Base-by-base conservation (phyloP, 1,140 invertebrate species). In the Apis cerana region DNA sequence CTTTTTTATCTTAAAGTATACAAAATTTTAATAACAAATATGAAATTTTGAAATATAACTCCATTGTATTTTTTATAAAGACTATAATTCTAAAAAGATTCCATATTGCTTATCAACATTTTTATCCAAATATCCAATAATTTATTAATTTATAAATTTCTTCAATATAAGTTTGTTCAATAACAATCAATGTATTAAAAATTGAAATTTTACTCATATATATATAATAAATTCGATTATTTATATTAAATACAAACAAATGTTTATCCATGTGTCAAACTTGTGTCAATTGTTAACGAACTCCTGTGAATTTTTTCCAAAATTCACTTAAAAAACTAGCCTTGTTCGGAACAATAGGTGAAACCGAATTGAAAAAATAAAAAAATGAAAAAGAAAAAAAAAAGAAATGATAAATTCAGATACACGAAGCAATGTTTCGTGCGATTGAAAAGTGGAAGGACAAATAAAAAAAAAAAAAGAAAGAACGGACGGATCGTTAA, bases 211-310 rank as follows among this genome's bases (percentile, higher is more conserved):
- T 2, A 33, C 1, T 33, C 33, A 33, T 33, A 33, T 33, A 33
- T 33, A 33, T 33, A 10, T 0, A 13, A 5, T 8, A 27, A 15
- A 9, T 15, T 62, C n/a, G 1, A 62, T 15, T 15, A 61, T n/a
- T n/a, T n/a, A 21, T 0, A 10, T 3, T 4, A 33, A 33, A 33
- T 33, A 33, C 3, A 33, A 61, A 43, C 61, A 11, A 33, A 65
- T 65, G n/a, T 54, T n/a, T 61, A 11, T 1, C 52, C 48, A 43
- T 7, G 19, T 33, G 61, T 65, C 27, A 65, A 52, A 76, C 65
- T 33, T 23, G 61, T 33, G 43, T 65, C 21, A 76, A 76, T 65
- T 76, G 65, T 43, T 65, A 76, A 48, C 72, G 59, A 75, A 65
- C 27, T 15, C 19, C 50, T 52, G 21, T 52, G 48, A 75, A 64